Evolutionary conservation across 2,113 vertebrate species (phyloP).

Genomic region (Alethe castanea): DNA sequence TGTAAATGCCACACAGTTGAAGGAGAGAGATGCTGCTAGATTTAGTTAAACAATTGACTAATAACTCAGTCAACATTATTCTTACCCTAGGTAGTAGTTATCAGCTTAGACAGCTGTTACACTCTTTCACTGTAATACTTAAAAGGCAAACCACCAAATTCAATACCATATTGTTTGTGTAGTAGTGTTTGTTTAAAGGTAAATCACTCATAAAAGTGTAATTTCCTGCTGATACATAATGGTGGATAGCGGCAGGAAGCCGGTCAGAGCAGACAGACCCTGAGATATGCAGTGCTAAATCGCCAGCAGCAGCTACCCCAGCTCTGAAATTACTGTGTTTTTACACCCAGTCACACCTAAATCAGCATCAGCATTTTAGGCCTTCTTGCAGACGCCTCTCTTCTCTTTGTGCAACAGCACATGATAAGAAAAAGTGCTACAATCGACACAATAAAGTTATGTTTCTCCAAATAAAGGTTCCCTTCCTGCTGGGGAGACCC

Average conservation of each 20-base stretch:
- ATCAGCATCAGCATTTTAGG: not conserved
- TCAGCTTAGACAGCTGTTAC: slow-evolving; percentile 78
- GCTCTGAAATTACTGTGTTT: slow-evolving; percentile 26
- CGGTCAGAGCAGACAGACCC: slow-evolving; percentile 71
- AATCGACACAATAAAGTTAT: not conserved
- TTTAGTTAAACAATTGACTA: slow-evolving; percentile 67
- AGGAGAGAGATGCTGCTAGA: slow-evolving; percentile 57
- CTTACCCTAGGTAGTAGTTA: slow-evolving; percentile 76
- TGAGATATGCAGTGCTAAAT: slow-evolving; percentile 68
- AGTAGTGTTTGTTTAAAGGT: slow-evolving; percentile 90
- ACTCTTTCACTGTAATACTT: slow-evolving; percentile 78
- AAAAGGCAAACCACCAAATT: slow-evolving; percentile 80
- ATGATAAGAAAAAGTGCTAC: slow-evolving; percentile 8
- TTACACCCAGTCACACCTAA: slow-evolving; percentile 30
- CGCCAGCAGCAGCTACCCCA: not conserved
- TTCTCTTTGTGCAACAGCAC: not conserved
- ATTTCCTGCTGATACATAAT: slow-evolving; percentile 87
- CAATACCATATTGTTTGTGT: slow-evolving; percentile 89
- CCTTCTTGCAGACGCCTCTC: not conserved
- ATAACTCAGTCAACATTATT: slow-evolving; percentile 73
- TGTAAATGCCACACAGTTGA: slow-evolving; percentile 44
- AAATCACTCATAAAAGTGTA: slow-evolving; percentile 89
- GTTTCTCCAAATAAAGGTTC: slow-evolving; percentile 9
- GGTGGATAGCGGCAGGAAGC: slow-evolving; percentile 82
- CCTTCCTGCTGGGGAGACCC: not conserved